These are phyloP conservation scores for Podotricha telesiphe DNA, from an alignment of 2,888 invertebrate genomes.

Conservation along the genomic window DNA sequence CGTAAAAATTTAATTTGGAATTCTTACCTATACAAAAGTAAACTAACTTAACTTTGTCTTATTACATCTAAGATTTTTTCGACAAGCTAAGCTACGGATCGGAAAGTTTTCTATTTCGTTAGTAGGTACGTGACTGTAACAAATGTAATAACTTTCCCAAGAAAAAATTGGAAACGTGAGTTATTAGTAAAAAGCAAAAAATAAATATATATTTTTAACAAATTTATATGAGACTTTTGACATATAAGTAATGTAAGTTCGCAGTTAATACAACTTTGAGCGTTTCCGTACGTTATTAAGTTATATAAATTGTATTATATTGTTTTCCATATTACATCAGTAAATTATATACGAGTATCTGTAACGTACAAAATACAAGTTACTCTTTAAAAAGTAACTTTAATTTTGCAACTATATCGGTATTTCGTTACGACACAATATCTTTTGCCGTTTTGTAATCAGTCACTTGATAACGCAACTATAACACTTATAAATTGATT, in stretches of 20 bases:
- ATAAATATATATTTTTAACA: too few relatives aligned
- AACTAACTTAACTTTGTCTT: background rate
- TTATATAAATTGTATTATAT: background rate
- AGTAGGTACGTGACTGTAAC: constrained; percentile 8
- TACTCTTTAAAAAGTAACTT: background rate
- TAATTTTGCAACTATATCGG: constrained; percentile 26
- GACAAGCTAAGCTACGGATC: too few relatives aligned
- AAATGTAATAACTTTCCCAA: background rate
- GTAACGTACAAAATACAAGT: background rate
- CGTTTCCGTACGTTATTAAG: background rate
- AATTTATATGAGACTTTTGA: too few relatives aligned
- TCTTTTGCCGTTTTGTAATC: constrained; percentile 55
- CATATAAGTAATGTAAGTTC: too few relatives aligned
- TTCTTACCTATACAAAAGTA: background rate
- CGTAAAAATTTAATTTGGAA: too few relatives aligned
- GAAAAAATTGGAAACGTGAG: background rate
- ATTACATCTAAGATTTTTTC: background rate
- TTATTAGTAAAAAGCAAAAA: background rate
- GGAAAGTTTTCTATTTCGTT: constrained; percentile 1
- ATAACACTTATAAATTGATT: background rate
- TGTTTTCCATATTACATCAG: background rate
- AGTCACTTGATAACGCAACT: constrained; percentile 45
- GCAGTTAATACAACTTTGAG: too few relatives aligned
- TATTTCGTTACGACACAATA: constrained; percentile 37
- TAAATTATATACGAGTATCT: background rate